phyloP scores from a whole-genome alignment of 2,113 vertebrate species.

The Tympanuchus pallidicinctus region DNA sequence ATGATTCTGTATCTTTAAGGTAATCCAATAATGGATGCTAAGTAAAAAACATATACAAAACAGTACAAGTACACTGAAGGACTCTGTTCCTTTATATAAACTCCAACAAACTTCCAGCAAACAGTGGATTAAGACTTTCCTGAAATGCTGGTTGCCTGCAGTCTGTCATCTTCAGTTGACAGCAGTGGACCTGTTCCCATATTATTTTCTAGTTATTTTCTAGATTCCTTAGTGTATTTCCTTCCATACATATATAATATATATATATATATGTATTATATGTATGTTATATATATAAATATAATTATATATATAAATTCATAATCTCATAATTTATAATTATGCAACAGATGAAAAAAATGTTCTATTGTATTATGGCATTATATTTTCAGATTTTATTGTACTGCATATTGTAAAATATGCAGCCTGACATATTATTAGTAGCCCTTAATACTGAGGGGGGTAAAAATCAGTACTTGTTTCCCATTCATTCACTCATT shows the following conservation, averaged over 20 bases:
- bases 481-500: background rate
- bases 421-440: background rate
- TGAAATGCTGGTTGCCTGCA: background rate
- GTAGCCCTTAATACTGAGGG: accelerated
- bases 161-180: background rate
- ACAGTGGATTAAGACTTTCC: background rate
- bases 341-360: background rate
- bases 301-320: background rate
- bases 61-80: background rate
- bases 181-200: background rate
- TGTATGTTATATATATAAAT: too few relatives aligned
- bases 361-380: background rate
- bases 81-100: background rate
- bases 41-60: background rate
- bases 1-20: background rate
- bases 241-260: background rate
- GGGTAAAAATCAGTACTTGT: background rate
- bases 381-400: too few relatives aligned
- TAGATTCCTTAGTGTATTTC: background rate
- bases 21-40: background rate
- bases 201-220: background rate
- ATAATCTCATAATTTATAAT: background rate
- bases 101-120: background rate
- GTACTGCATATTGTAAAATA: background rate
- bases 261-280: background rate